phyloP scores from a whole-genome alignment of 1,140 invertebrate species.

The Eupristina koningsbergeri region DNA sequence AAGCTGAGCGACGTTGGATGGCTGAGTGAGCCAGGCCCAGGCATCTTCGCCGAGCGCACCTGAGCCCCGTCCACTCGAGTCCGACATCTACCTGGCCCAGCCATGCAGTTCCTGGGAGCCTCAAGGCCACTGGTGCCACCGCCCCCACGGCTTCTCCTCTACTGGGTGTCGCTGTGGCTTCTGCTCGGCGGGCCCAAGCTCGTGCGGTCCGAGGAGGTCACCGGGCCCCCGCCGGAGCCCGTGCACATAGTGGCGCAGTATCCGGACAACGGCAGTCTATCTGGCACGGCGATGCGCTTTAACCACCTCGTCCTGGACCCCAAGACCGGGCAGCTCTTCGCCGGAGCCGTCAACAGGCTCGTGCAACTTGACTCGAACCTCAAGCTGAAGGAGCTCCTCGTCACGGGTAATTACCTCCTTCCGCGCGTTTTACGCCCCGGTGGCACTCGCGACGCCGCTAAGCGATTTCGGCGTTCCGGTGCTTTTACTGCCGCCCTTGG shows the following conservation, averaged over 20 bases:
- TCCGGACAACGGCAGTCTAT: conserved; percentile 63
- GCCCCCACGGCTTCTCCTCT: neutral
- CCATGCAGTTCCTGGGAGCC: conserved; percentile 65
- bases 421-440: neutral
- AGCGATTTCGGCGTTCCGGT: neutral
- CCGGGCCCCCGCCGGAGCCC: neutral
- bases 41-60: neutral
- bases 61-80: neutral
- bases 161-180: neutral
- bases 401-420: conserved; percentile 69
- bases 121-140: conserved; percentile 56
- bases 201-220: neutral
- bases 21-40: conserved; percentile 54
- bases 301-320: conserved; percentile 79
- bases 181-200: neutral
- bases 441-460: too few species aligned
- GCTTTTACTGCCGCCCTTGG: neutral
- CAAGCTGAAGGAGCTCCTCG: conserved; percentile 79
- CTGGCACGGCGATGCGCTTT: conserved; percentile 62
- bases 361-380: conserved; percentile 86
- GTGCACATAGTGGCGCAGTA: conserved; percentile 63
- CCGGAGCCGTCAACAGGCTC: conserved; percentile 88
- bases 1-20: conserved; percentile 62
- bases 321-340: conserved; percentile 78
- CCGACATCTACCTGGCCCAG: conserved; percentile 15